Evolutionary conservation across 2,888 invertebrate species (phyloP), one percentile per base, ranked within the genome.

Genomic region (Parelbella ahira): DNA sequence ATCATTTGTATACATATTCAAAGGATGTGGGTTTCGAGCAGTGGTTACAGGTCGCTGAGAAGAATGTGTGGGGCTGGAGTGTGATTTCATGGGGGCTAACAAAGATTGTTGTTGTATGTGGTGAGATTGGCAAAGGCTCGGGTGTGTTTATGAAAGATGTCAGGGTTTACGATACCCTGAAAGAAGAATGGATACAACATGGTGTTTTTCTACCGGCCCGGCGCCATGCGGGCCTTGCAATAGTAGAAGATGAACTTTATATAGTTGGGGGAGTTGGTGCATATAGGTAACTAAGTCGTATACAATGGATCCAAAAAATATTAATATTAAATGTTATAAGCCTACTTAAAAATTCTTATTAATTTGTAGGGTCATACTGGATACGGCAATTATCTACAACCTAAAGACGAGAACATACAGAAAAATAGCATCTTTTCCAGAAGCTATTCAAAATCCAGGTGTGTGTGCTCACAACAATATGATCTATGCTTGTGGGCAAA

Each of bases 201-300:
- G 74, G 76, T 12, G 80, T 76, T 0, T 44, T 67, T 13, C 47
- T 86, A 37, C 84, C 86, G 0, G 32, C 56, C 0, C 51, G 81
- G 7, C 66, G 86, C 36, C 86, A 86, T 48, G 70, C 68, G 2
- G 81, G 83, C 2, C 57, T 79, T 2, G 63, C 67, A 1, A 56
- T 81, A 3, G 18, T 72, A 7, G 70, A 63, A 6, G 73, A 86
- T 49, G 60, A 53, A 2, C 47, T 87, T 23, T 84, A 57, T 45
- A 56, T 84, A 21, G 54, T 83, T 37, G 84, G 86, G 48, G 86
- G 86, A 3, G 76, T 86, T 50, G 86, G 86, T 61, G 73, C 63
- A 46, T 86, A 67, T 68, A 80, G 86, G 86, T 87, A 50, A 60
- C n/a, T n/a, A n/a, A n/a, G n/a, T n/a, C n/a, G n/a, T n/a, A n/a